These are phyloP conservation scores for Matsumurasca onukii DNA, from an alignment of 1,140 invertebrate species.

Conservation along the genomic window DNA sequence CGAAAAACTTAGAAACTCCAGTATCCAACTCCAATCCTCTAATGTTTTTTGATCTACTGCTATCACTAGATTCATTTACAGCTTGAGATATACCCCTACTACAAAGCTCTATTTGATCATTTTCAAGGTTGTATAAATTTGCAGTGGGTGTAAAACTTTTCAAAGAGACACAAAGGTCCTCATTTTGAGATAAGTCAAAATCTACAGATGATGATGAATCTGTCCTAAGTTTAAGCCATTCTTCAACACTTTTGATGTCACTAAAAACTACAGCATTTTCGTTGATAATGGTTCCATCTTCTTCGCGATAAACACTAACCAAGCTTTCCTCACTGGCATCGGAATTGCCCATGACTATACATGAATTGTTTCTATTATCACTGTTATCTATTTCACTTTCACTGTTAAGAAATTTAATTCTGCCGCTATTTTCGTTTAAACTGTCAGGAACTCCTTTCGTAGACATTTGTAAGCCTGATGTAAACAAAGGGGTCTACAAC, in stretches of 20 bases:
- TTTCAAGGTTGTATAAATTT: neutral
- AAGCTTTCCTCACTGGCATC: neutral
- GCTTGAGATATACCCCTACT: neutral
- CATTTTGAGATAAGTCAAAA: neutral
- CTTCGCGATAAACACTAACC: neutral
- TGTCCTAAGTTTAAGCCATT: neutral
- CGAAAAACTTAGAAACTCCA: neutral
- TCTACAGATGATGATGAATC: neutral
- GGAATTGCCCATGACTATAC: neutral
- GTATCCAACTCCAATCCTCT: neutral
- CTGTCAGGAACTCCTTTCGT: conserved; percentile 3
- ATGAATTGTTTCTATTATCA: conserved; percentile 19
- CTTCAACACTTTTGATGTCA: conserved; percentile 3
- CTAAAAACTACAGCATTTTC: conserved; percentile 9
- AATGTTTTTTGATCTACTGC: neutral
- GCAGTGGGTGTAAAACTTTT: too few species aligned
- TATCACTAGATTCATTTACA: neutral
- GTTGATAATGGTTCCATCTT: neutral
- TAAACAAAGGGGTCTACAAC: conserved; percentile 44
- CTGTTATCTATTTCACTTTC: conserved; percentile 3
- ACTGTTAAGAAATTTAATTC: conserved; percentile 5
- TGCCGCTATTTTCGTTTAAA: conserved; percentile 10
- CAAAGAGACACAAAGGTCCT: too few species aligned
- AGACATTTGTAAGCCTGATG: conserved; percentile 15
- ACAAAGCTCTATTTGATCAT: neutral